phyloP scores from a whole-genome alignment of 2,888 invertebrate genomes.

The Sylvicola fuscatus region DNA sequence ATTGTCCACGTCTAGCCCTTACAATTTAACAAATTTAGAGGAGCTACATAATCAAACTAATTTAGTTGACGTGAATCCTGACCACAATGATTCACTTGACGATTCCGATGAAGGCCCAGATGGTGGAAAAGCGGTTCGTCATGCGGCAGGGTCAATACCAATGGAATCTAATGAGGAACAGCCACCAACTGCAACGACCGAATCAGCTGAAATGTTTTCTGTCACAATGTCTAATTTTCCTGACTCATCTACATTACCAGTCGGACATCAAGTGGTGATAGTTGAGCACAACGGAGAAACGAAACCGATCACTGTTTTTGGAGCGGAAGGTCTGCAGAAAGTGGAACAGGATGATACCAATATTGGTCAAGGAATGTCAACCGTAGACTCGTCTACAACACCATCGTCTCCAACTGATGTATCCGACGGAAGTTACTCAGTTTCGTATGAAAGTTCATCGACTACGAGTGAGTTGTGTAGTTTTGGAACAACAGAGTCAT shows the following conservation, averaged over 20 bases:
- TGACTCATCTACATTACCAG: slow-evolving; percentile 1
- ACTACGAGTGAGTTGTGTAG: no score
- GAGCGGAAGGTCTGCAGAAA: slow-evolving; percentile 26
- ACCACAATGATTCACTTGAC: no score
- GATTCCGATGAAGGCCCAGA: no score
- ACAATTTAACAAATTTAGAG: no score
- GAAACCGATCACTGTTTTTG: slow-evolving; percentile 22
- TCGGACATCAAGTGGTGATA: slow-evolving; percentile 9
- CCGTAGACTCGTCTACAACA: not conserved
- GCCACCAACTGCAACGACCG: not conserved
- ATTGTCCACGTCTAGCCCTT: no score
- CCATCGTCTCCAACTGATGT: not conserved
- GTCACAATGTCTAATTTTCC: not conserved
- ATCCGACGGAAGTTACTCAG: no score
- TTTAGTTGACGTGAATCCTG: no score
- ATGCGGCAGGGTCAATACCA: no score
- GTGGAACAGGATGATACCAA: slow-evolving; percentile 11
- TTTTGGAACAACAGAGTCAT: no score
- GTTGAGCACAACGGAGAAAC: slow-evolving; percentile 8
- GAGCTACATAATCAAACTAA: no score
- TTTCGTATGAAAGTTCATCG: no score
- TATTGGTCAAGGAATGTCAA: not conserved
- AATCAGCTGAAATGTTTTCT: not conserved
- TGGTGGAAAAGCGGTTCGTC: no score
- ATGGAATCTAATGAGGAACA: not conserved